Percentiles rank a stretch among this genome's conserved stretches.
Evolutionary conservation across 2,888 invertebrate genomes (phyloP).

Genomic region (Parnassius glacialis): DNA sequence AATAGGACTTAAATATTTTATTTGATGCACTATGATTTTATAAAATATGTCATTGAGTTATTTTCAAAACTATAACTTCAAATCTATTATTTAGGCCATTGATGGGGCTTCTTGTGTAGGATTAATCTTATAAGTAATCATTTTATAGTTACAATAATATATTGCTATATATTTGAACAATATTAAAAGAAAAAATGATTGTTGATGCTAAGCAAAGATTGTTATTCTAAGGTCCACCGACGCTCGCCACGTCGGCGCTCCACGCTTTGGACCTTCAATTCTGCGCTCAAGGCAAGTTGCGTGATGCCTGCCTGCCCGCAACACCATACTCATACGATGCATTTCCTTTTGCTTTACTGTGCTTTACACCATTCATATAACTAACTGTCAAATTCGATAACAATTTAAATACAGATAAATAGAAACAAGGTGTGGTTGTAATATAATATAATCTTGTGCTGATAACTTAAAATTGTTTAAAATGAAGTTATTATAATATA

Average conservation of each 20-base stretch:
- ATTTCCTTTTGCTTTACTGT: neutral
- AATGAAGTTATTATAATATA: too few relatives aligned
- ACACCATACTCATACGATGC: conserved; percentile 1
- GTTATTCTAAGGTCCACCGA: conserved; percentile 68
- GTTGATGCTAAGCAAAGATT: conserved; percentile 32
- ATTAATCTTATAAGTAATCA: too few relatives aligned
- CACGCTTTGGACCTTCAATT: conserved; percentile 75
- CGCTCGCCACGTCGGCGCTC: conserved; percentile 75
- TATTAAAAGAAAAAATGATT: neutral
- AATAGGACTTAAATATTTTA: too few relatives aligned
- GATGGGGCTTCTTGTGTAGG: too few relatives aligned
- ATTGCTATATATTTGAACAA: too few relatives aligned
- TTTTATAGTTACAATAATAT: too few relatives aligned
- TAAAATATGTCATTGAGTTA: too few relatives aligned
- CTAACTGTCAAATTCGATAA: neutral
- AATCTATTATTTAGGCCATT: too few relatives aligned
- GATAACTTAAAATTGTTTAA: neutral
- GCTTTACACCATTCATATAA: neutral
- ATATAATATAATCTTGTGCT: neutral
- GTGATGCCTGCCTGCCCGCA: neutral
- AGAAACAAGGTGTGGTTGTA: too few relatives aligned
- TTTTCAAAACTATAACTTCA: too few relatives aligned
- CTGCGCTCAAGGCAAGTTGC: conserved; percentile 74
- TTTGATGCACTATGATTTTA: too few relatives aligned
- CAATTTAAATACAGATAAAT: too few relatives aligned